phyloP scores from a whole-genome alignment of 2,113 vertebrate genomes.

The Periophthalmodon schlosseri region DNA sequence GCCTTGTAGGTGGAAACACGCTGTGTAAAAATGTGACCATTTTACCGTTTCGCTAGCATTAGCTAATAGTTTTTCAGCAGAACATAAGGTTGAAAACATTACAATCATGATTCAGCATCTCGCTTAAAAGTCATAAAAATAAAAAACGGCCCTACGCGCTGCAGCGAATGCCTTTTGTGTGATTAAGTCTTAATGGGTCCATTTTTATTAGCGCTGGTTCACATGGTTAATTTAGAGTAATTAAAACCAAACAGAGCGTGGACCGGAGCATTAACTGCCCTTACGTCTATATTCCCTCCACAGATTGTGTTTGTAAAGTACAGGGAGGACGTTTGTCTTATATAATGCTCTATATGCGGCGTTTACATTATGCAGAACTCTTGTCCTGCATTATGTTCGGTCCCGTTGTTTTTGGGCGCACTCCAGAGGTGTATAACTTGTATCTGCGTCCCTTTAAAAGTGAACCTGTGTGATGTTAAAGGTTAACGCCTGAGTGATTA shows the following conservation, averaged over 20 bases:
- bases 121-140: background rate
- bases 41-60: too few relatives aligned
- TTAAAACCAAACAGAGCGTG: slow-evolving; percentile 53
- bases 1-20: too few relatives aligned
- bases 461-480: slow-evolving; percentile 7
- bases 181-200: slow-evolving; percentile 39
- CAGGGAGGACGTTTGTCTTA: slow-evolving; percentile 18
- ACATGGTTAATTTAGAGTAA: slow-evolving; percentile 31
- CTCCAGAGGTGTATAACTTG: background rate
- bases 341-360: slow-evolving; percentile 3
- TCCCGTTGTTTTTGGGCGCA: background rate
- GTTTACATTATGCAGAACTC: slow-evolving; percentile 33
- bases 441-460: background rate
- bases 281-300: slow-evolving; percentile 36
- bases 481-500: slow-evolving; percentile 35
- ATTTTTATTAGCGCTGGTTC: slow-evolving; percentile 34
- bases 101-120: background rate
- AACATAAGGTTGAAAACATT: too few relatives aligned
- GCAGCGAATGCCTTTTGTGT: slow-evolving; percentile 3
- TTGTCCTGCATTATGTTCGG: background rate
- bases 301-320: slow-evolving; percentile 33
- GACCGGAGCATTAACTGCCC: slow-evolving; percentile 19
- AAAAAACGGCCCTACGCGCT: background rate
- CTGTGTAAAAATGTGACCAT: too few relatives aligned
- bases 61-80: too few relatives aligned